phyloP scores from a whole-genome alignment of 1,140 invertebrate species.

The Rhopalosiphum padi region DNA sequence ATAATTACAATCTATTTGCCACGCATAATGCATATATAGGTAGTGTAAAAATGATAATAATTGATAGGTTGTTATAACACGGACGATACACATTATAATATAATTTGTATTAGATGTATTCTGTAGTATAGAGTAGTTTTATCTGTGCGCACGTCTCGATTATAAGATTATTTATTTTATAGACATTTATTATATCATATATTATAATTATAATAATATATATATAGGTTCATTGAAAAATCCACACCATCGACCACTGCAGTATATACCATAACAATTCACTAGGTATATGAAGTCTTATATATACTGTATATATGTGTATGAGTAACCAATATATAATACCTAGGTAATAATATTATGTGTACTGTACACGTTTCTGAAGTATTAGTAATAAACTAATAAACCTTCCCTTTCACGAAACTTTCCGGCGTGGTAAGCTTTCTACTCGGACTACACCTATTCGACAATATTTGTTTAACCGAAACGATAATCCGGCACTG shows the following conservation, averaged over 20 bases:
- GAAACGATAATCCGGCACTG: background rate
- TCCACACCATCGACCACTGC: background rate
- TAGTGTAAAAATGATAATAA: background rate
- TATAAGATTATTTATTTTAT: background rate
- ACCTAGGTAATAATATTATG: background rate
- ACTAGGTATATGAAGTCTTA: too few species aligned
- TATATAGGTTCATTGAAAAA: background rate
- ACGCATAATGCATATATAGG: background rate
- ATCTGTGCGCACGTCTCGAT: background rate
- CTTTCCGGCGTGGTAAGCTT: background rate
- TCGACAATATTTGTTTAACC: background rate
- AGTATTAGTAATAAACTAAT: background rate
- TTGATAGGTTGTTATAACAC: background rate
- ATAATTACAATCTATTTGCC: background rate
- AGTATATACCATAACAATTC: too few species aligned
- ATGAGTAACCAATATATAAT: too few species aligned
- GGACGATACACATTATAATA: background rate
- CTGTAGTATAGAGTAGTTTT: background rate
- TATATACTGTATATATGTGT: too few species aligned
- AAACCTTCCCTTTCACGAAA: constrained; percentile 7
- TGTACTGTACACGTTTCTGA: background rate
- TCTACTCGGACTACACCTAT: background rate
- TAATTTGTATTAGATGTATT: background rate
- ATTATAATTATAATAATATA: too few species aligned
- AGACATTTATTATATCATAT: background rate